Evolutionary conservation across 2,888 invertebrate genomes (phyloP).

Genomic region (Phytoseiulus persimilis): DNA sequence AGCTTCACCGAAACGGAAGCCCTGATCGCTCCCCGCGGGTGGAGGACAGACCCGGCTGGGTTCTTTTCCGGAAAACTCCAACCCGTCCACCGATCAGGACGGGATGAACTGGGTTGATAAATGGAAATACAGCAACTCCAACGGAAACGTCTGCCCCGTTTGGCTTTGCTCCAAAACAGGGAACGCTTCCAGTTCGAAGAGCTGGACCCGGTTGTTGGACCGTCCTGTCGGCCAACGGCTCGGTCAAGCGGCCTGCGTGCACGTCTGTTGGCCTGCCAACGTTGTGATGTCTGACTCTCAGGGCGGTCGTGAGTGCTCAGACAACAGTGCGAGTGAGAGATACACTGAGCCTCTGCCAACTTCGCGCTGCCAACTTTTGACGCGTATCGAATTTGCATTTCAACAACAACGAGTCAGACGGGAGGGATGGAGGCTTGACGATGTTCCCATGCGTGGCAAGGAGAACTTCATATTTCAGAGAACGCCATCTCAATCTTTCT

Average conservation of each 20-base stretch:
- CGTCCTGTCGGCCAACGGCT: too few relatives aligned
- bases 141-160: neutral
- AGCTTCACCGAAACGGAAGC: neutral
- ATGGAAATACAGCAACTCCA: neutral
- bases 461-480: neutral
- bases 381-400: neutral
- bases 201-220: neutral
- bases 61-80: neutral
- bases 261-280: neutral
- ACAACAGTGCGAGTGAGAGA: neutral
- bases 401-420: neutral
- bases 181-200: neutral
- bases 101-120: neutral
- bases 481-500: neutral
- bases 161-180: neutral
- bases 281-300: neutral
- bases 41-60: neutral
- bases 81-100: neutral
- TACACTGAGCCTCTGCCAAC: neutral
- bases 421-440: neutral
- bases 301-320: neutral
- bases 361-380: neutral
- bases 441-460: neutral
- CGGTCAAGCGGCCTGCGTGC: neutral
- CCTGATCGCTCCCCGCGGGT: neutral